Evolutionary conservation across 2,113 vertebrate species (phyloP), one percentile per base, ranked within the genome.

Genomic region (Uropsilus gracilis): DNA sequence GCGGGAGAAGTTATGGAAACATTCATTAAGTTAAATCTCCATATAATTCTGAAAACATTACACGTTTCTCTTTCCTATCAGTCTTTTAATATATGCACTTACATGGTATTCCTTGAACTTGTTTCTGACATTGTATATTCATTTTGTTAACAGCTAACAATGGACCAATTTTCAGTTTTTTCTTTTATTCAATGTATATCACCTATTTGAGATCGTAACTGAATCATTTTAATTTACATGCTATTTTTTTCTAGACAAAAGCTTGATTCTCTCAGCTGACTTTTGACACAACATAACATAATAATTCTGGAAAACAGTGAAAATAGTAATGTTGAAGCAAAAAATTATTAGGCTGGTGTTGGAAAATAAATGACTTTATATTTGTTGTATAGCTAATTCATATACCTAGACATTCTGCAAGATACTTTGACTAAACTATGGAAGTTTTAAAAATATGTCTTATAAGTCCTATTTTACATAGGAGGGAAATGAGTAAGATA

Each of bases 231-330:
- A 89, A 89, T 57, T 57, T 75, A 53, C 6, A 2, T 89, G 28
- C 89, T 86, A 0, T 84, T 90, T 92, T 57, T 13, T 86, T 92
- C 66, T 89, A 73, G 20, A 55, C 68, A 72, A 80, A 84, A 88
- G 30, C 34, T 37, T 89, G 72, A 68, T 85, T 91, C 59, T 78
- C 20, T 86, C 78, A 53, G 71, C 57, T 44, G 22, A 46, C 34
- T 53, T 16, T 39, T 94, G 30, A 57, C 24, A 78, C 42, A 84
- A 39, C 42, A 75, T 64, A 73, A 64, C 73, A 48, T 69, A 80
- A 6, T 85, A 81, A 84, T 86, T 89, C 37, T 94, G 59, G 66
- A 92, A 75, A 85, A 8, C 30, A 53, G 42, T 92, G 77, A 85
- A 89, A 80, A 89, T 28, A n/a, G 5, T 86, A 30, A 3, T 71